Evolutionary conservation across 2,113 vertebrate species (phyloP).

Genomic region (Grallaria varia): DNA sequence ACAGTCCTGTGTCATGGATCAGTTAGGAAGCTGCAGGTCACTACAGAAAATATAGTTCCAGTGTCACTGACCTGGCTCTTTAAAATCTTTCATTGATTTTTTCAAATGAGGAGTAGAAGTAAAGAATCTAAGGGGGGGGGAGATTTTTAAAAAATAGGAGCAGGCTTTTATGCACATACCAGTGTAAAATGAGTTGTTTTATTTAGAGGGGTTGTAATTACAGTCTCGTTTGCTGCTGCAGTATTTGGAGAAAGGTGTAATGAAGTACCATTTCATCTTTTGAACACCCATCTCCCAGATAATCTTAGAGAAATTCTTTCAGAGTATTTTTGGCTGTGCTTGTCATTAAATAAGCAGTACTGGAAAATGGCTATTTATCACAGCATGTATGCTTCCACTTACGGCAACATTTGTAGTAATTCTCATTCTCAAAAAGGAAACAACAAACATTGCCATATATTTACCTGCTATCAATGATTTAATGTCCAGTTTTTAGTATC

Average conservation of each 20-base stretch:
- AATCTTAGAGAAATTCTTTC: background rate
- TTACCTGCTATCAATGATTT: background rate
- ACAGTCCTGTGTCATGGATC: background rate
- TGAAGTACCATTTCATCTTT: background rate
- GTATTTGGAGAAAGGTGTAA: background rate
- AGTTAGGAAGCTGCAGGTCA: background rate
- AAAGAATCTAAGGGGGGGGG: background rate
- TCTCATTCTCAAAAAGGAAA: background rate
- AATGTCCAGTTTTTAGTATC: background rate
- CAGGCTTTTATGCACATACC: background rate
- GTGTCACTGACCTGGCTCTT: background rate
- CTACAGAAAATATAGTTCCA: background rate
- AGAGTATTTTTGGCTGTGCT: background rate
- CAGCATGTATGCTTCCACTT: background rate
- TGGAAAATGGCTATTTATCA: conserved; percentile 5
- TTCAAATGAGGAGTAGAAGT: background rate
- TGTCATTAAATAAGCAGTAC: background rate
- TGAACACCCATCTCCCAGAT: background rate
- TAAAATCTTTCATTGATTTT: background rate
- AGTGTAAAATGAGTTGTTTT: background rate
- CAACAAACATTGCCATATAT: background rate
- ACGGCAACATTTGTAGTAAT: background rate
- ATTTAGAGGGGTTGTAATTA: background rate
- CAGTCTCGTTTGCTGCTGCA: background rate
- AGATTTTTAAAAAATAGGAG: background rate